A percentile compares a stretch with the other conserved stretches of the same genome.
phyloP scores from a whole-genome alignment of 2,797 vertebrate genomes.

The Clarias platycephalus region DNA sequence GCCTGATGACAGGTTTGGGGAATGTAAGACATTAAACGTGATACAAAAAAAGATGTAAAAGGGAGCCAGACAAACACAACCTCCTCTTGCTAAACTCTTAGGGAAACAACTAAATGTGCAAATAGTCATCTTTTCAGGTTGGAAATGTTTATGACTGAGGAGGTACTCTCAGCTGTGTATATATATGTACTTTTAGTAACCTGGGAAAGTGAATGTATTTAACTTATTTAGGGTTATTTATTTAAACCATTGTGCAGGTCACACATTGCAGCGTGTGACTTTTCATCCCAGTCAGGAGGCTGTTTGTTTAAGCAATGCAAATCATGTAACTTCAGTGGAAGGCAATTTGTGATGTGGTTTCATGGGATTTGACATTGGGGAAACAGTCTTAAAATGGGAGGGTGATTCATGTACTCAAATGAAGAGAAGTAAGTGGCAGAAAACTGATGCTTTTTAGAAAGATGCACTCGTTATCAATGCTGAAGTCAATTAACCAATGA shows the following conservation, averaged over 20 bases:
- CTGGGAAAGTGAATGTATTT: constrained; percentile 2
- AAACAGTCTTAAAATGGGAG: constrained; percentile 44
- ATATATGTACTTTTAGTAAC: background rate
- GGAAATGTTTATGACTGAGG: background rate
- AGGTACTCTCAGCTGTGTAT: background rate
- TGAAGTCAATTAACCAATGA: constrained; percentile 29
- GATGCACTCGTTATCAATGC: constrained; percentile 19
- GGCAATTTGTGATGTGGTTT: constrained; percentile 20
- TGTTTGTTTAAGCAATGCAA: constrained; percentile 16
- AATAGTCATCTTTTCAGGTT: background rate
- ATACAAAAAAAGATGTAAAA: background rate
- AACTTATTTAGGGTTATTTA: background rate
- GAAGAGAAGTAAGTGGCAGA: constrained; percentile 21
- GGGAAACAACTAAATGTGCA: background rate
- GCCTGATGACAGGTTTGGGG: background rate
- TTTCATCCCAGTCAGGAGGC: background rate
- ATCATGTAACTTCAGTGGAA: constrained; percentile 14
- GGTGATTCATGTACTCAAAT: constrained; percentile 50
- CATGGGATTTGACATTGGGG: constrained; percentile 41
- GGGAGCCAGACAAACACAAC: background rate
- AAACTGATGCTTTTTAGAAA: constrained; percentile 50
- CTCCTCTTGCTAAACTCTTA: background rate
- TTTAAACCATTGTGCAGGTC: background rate
- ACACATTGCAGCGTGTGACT: background rate
- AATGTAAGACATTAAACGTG: background rate